Percentiles rank a stretch among this genome's conserved stretches.
Conservation (phyloP, 1,140 invertebrate species). For the Sarcophaga peregrina region DNA sequence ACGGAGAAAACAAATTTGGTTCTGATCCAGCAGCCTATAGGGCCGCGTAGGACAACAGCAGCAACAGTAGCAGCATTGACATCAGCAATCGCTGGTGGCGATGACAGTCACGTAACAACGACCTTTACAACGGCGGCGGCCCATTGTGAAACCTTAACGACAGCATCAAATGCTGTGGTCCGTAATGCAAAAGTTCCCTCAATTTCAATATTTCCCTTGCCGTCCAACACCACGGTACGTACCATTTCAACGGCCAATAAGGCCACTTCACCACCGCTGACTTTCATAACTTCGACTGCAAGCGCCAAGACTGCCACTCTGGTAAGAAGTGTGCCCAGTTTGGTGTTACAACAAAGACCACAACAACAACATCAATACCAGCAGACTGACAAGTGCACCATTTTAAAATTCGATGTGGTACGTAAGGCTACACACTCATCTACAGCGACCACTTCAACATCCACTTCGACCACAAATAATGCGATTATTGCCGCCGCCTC, state of each 20-base stretch:
- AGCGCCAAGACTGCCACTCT: constrained; percentile 24
- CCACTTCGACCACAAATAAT: constrained; percentile 46
- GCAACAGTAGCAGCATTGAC: constrained; percentile 9
- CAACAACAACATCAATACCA: constrained; percentile 63
- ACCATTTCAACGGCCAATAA: constrained; percentile 58
- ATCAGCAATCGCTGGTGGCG: not conserved
- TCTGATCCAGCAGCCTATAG: constrained; percentile 24
- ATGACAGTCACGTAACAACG: constrained; percentile 34
- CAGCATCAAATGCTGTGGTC: constrained; percentile 55
- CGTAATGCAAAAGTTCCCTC: constrained; percentile 56
- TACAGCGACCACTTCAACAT: constrained; percentile 34
- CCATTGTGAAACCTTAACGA: constrained; percentile 1
- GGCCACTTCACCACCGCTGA: constrained; percentile 58
- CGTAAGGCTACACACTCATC: constrained; percentile 44
- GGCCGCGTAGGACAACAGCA: constrained; percentile 14
- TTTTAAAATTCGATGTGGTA: constrained; percentile 61
- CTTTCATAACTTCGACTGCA: constrained; percentile 24
- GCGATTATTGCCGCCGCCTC: not conserved
- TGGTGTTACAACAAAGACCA: constrained; percentile 47
- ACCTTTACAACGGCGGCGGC: constrained; percentile 29
- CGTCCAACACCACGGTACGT: constrained; percentile 45
- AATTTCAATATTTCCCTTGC: constrained; percentile 64
- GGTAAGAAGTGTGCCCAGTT: constrained; percentile 43
- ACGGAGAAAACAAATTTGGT: constrained; percentile 34
- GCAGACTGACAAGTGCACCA: constrained; percentile 64